These are phyloP conservation scores for Acleris holmiana DNA, from an alignment of 2,888 invertebrate genomes.

Conservation along the genomic window DNA sequence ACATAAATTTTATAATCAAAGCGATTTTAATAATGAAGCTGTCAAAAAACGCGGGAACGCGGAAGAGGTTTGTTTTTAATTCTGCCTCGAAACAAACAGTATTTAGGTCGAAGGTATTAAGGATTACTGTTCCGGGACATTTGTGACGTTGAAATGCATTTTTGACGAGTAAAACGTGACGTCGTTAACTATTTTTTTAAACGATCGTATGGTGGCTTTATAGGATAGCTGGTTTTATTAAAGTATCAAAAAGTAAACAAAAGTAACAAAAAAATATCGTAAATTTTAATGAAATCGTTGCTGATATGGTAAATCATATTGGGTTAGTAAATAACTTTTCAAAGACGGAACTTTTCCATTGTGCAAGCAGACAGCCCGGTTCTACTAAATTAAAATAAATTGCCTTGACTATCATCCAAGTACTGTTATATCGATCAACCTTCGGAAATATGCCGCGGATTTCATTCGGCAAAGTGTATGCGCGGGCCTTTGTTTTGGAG, in stretches of 20 bases:
- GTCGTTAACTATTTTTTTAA: neutral
- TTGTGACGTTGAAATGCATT: slow-evolving; percentile 13
- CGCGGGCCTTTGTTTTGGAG: slow-evolving; percentile 61
- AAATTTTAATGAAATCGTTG: too few relatives aligned
- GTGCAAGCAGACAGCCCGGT: too few relatives aligned
- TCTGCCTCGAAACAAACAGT: slow-evolving; percentile 24
- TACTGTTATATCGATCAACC: slow-evolving; percentile 44
- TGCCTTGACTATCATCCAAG: too few relatives aligned
- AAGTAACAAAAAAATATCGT: too few relatives aligned
- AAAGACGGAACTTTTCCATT: too few relatives aligned
- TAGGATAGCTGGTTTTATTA: too few relatives aligned
- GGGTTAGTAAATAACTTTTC: too few relatives aligned
- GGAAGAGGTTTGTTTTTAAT: slow-evolving; percentile 28
- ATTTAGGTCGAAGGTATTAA: slow-evolving; percentile 32
- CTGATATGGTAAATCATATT: too few relatives aligned
- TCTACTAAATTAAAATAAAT: too few relatives aligned
- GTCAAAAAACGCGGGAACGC: slow-evolving; percentile 29
- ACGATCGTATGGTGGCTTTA: neutral
- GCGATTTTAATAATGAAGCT: slow-evolving; percentile 13
- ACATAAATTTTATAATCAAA: slow-evolving; percentile 9
- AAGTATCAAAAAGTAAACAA: too few relatives aligned
- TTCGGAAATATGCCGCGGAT: slow-evolving; percentile 39
- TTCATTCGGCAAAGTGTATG: slow-evolving; percentile 50
- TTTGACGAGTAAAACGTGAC: slow-evolving; percentile 14
- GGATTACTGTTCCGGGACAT: slow-evolving; percentile 27